Evolutionary conservation across 2,113 vertebrate genomes (phyloP).

Genomic region (Micronycteris hirsuta): DNA sequence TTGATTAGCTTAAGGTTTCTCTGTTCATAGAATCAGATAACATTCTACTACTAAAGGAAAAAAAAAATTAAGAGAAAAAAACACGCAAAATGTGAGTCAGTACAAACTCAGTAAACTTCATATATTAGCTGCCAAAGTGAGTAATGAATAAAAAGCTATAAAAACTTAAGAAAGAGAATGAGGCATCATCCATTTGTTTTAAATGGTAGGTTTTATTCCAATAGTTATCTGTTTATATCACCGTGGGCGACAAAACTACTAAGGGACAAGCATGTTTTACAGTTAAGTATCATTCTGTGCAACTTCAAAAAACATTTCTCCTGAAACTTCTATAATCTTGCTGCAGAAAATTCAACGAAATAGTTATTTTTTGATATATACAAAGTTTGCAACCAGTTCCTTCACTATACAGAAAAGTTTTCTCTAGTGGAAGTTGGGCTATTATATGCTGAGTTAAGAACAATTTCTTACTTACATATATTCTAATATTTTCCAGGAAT

Average conservation of each 20-base stretch:
- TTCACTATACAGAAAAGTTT: not conserved
- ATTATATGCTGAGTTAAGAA: not conserved
- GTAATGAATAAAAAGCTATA: conserved; percentile 19
- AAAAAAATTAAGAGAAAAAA: not conserved
- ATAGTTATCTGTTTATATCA: conserved; percentile 1
- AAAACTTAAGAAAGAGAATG: not conserved
- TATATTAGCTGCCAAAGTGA: not conserved
- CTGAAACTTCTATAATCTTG: not conserved
- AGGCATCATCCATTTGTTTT: not conserved
- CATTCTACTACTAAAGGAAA: conserved; percentile 29
- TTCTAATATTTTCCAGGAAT: not conserved
- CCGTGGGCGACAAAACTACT: not conserved
- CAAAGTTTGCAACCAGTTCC: not conserved
- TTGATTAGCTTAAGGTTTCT: conserved; percentile 51
- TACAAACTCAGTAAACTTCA: not conserved
- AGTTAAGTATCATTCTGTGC: not conserved
- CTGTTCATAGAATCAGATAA: conserved; percentile 41
- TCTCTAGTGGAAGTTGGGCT: not conserved
- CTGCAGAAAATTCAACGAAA: not conserved
- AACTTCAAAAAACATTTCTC: not conserved
- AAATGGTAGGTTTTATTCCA: not conserved
- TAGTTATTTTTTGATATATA: not conserved
- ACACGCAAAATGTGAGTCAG: not conserved
- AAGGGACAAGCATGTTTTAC: not conserved
- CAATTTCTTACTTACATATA: not conserved